Evolutionary conservation across 2,888 invertebrate species (phyloP).

Genomic region (Pachycephus smyrnensis): DNA sequence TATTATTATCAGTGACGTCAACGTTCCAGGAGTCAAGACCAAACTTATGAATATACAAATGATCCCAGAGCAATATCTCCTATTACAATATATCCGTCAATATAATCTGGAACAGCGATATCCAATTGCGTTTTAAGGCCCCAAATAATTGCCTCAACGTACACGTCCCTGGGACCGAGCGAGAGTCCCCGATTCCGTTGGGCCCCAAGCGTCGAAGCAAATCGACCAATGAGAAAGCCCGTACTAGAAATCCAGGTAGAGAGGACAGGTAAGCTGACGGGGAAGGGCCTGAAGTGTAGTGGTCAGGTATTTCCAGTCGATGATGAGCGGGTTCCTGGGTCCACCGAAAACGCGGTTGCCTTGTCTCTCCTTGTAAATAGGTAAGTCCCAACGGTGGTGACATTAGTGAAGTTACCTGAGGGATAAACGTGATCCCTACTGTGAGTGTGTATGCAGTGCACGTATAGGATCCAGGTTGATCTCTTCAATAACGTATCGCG

Average conservation of each 20-base stretch:
- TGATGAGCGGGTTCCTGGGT: conserved; percentile 59
- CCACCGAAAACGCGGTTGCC: conserved; percentile 18
- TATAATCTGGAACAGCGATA: neutral
- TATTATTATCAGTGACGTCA: neutral
- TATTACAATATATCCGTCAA: neutral
- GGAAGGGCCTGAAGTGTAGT: conserved; percentile 42
- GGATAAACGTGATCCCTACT: neutral
- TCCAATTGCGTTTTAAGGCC: neutral
- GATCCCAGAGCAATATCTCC: neutral
- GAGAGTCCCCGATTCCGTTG: conserved; percentile 38
- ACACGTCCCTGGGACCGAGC: conserved; percentile 18
- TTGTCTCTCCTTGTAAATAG: conserved; percentile 7
- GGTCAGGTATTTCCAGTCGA: conserved; percentile 61
- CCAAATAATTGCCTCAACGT: neutral
- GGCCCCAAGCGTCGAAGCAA: conserved; percentile 18
- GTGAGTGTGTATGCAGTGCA: neutral
- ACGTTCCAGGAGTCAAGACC: neutral
- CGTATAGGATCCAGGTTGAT: neutral
- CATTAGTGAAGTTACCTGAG: neutral
- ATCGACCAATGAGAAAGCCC: conserved; percentile 16
- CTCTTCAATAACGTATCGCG: neutral
- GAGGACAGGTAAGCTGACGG: conserved; percentile 6
- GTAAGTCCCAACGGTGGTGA: conserved; percentile 1
- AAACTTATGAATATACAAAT: neutral
- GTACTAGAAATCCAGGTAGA: conserved; percentile 25